Percentiles rank a stretch among this genome's conserved stretches.
Evolutionary conservation across 2,113 vertebrate species (phyloP).

Genomic region (Perccottus glenii): DNA sequence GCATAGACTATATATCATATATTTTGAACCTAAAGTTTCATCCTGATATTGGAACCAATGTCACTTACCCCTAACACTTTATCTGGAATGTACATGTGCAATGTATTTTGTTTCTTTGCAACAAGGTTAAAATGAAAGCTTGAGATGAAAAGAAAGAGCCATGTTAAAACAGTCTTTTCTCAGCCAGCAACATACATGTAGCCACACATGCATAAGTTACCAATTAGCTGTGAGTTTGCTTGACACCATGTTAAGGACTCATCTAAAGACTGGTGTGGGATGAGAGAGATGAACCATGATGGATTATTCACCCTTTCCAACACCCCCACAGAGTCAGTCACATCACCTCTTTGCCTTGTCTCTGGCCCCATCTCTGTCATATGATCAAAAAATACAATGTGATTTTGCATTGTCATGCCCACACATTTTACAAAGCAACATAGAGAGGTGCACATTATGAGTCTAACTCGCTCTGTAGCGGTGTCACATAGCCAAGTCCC

Average conservation of each 20-base stretch:
- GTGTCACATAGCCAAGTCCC: constrained; percentile 67
- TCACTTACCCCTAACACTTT: no score
- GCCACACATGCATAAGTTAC: constrained; percentile 45
- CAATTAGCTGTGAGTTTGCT: constrained; percentile 76
- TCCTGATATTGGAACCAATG: no score
- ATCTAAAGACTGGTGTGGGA: constrained; percentile 71
- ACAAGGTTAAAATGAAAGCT: no score
- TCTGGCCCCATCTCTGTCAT: constrained; percentile 37
- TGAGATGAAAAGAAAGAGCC: no score
- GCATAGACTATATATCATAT: no score
- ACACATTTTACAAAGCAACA: constrained; percentile 55
- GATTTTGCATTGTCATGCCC: constrained; percentile 52
- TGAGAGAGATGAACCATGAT: constrained; percentile 63
- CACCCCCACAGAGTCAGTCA: constrained; percentile 30
- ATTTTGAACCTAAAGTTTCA: no score
- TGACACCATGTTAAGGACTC: constrained; percentile 76
- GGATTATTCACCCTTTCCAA: constrained; percentile 68
- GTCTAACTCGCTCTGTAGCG: constrained; percentile 62
- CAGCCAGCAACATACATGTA: constrained; percentile 17
- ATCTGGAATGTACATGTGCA: no score
- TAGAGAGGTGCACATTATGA: constrained; percentile 52
- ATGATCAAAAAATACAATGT: constrained; percentile 65
- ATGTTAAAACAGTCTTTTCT: no score
- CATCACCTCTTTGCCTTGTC: constrained; percentile 36
- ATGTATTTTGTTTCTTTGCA: no score